Evolutionary conservation across 2,888 invertebrate genomes (phyloP).

Genomic region (Eupithecia vulgata): DNA sequence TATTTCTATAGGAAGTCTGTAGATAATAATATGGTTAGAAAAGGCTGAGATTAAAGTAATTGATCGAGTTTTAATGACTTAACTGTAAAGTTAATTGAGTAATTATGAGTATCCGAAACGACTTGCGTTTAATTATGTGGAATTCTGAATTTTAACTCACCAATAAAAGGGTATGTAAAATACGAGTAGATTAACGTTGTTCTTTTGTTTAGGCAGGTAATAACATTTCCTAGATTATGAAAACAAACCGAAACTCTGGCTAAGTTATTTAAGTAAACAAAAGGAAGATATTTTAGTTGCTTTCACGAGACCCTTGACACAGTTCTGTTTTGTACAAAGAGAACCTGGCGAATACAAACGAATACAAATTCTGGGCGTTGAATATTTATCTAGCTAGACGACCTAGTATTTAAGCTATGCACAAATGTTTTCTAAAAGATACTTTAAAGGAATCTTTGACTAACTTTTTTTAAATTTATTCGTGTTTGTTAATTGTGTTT

Average conservation of each 20-base stretch:
- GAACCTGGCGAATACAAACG: not conserved
- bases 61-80: slow-evolving; percentile 9
- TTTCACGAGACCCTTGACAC: not conserved
- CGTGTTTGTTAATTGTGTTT: too few species aligned
- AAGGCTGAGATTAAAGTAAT: slow-evolving; percentile 10
- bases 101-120: not conserved
- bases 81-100: slow-evolving; percentile 5
- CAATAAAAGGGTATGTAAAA: not conserved
- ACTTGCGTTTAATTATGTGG: not conserved
- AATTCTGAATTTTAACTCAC: not conserved
- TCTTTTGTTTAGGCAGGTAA: not conserved
- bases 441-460: too few species aligned
- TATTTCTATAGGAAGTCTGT: slow-evolving; percentile 5
- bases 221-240: not conserved
- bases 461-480: too few species aligned
- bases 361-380: not conserved
- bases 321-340: not conserved
- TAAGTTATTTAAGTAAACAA: slow-evolving; percentile 1
- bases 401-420: not conserved
- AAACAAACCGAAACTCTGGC: not conserved
- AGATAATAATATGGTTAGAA: slow-evolving; percentile 4
- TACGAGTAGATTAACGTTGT: not conserved
- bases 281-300: not conserved
- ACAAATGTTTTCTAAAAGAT: not conserved
- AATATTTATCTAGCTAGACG: not conserved